phyloP scores from a whole-genome alignment of 1,140 invertebrate species.

The Chlorops oryzae region DNA sequence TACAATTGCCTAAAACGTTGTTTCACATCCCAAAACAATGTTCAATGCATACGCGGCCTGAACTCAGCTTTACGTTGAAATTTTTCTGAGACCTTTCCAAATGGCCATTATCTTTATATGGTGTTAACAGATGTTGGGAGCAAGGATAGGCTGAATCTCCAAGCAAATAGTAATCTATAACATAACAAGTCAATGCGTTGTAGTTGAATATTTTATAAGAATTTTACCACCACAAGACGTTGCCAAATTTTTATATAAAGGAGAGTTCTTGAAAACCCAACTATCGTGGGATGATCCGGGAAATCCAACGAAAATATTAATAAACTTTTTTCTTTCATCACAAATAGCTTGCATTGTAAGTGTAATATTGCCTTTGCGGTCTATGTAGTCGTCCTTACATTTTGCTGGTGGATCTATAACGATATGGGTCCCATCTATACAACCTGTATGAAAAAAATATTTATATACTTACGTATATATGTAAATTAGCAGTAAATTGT shows the following conservation, averaged over 20 bases:
- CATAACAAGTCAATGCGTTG: background rate
- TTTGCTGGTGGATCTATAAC: background rate
- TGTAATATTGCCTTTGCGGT: background rate
- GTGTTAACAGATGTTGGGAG: constrained; percentile 14
- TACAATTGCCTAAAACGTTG: constrained; percentile 19
- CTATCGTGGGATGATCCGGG: too few relatives aligned
- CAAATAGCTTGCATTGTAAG: background rate
- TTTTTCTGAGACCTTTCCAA: constrained; percentile 14
- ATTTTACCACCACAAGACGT: background rate
- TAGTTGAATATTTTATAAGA: background rate
- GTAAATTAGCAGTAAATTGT: background rate
- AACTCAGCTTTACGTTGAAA: constrained; percentile 18
- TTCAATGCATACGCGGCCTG: constrained; percentile 17
- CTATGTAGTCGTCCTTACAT: background rate
- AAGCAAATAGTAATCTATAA: constrained; percentile 16
- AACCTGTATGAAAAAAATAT: background rate
- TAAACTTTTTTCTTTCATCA: too few relatives aligned
- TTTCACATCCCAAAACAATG: constrained; percentile 19
- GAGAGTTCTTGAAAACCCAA: background rate
- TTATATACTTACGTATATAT: background rate
- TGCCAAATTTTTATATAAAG: background rate
- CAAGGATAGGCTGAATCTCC: constrained; percentile 25
- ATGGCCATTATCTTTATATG: constrained; percentile 25
- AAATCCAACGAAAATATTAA: background rate
- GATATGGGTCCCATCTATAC: background rate